Evolutionary conservation across 1,140 invertebrate genomes (phyloP).

Genomic region (Pseudomyrmex gracilis): DNA sequence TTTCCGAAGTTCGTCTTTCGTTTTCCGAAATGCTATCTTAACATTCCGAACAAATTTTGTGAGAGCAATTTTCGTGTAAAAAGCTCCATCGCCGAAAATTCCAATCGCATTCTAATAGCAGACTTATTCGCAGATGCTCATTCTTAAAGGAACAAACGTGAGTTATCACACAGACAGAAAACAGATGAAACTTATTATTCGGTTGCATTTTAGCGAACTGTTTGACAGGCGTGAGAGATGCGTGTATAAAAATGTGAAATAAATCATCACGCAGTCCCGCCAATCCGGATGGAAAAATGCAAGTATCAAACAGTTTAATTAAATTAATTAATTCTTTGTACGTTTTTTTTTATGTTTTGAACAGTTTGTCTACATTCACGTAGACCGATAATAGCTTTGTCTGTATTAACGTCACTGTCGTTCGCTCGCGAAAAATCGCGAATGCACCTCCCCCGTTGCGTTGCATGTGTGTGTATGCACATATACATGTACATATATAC

Average conservation of each 20-base stretch:
- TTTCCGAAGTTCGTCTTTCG: conserved; percentile 5
- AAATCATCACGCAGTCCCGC: neutral
- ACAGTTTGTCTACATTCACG: conserved; percentile 29
- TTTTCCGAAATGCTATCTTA: conserved; percentile 9
- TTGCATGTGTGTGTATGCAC: neutral
- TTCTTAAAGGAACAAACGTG: conserved; percentile 16
- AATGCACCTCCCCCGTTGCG: neutral
- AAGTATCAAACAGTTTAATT: conserved; percentile 43
- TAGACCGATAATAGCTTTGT: conserved; percentile 54
- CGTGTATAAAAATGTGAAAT: neutral
- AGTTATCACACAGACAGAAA: neutral
- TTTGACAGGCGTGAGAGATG: neutral
- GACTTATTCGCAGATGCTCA: neutral
- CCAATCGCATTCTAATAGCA: conserved; percentile 34
- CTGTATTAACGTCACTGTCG: conserved; percentile 54
- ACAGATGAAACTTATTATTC: conserved; percentile 9
- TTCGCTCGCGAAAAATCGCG: conserved; percentile 42
- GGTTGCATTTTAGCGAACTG: neutral
- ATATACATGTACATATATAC: neutral
- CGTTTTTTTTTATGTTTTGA: conserved; percentile 19
- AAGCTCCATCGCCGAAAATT: conserved; percentile 17
- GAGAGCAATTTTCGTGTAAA: neutral
- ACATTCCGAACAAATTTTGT: conserved; percentile 19
- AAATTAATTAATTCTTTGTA: conserved; percentile 57
- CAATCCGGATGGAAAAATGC: conserved; percentile 12